Conservation (phyloP, 2,113 vertebrate genomes). For the Pachyramphus minor region DNA sequence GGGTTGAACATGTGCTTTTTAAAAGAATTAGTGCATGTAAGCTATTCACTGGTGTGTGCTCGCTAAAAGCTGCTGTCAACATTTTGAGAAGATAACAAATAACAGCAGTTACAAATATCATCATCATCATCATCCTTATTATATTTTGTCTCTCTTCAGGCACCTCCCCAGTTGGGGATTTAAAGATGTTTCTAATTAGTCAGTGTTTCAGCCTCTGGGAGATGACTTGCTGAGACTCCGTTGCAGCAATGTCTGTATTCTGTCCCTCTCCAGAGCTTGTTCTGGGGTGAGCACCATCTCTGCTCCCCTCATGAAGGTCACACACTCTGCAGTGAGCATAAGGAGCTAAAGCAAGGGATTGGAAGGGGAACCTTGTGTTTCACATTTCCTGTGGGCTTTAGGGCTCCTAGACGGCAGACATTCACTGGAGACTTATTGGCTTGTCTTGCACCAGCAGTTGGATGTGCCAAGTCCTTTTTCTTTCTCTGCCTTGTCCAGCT, state of each 20-base stretch:
- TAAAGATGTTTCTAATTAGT: constrained; percentile 30
- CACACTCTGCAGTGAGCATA: accelerated
- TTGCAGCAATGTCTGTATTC: background rate
- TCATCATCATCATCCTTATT: background rate
- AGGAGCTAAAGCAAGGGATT: background rate
- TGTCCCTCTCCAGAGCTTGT: background rate
- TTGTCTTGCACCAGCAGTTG: background rate
- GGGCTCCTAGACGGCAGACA: background rate
- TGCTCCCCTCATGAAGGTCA: background rate
- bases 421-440: background rate
- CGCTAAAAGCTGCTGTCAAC: constrained; percentile 44
- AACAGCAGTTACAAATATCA: constrained; percentile 27
- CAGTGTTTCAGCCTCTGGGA: background rate
- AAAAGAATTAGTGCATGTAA: background rate
- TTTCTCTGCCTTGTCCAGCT: background rate
- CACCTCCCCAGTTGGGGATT: background rate
- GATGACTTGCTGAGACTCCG: background rate
- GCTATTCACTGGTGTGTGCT: background rate
- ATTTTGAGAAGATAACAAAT: constrained; percentile 9
- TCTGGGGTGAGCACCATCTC: background rate
- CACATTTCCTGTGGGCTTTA: background rate
- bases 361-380: background rate
- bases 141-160: constrained; percentile 21
- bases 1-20: constrained; percentile 4
- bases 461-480: background rate